Evolutionary conservation across 64 coral and sea anemone genomes (phyloP).

Genomic region (Porites lutea): DNA sequence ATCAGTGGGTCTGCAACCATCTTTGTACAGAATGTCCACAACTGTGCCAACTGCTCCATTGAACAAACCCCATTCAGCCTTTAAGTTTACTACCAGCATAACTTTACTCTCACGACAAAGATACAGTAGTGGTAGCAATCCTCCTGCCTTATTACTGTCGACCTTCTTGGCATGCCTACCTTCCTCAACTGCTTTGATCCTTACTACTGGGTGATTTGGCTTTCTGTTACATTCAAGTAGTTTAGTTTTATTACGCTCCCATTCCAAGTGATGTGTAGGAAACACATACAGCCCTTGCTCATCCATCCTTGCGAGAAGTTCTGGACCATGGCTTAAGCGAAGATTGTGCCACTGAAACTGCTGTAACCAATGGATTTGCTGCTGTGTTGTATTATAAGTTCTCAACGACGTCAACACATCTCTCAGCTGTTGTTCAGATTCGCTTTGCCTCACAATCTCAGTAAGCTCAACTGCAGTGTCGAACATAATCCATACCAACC

Average conservation of each 20-base stretch:
- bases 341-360: constrained; percentile 63
- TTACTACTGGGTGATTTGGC: constrained; percentile 43
- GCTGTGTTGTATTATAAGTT: constrained; percentile 19
- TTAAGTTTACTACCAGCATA: constrained; percentile 44
- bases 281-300: constrained; percentile 19
- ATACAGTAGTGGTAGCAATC: background rate
- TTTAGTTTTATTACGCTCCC: constrained; percentile 41
- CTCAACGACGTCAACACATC: constrained; percentile 33
- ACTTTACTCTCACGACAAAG: constrained; percentile 53
- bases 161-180: constrained; percentile 30
- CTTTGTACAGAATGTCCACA: constrained; percentile 18
- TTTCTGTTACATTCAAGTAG: constrained; percentile 29
- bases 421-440: constrained; percentile 41
- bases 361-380: constrained; percentile 49
- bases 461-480: constrained; percentile 35
- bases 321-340: constrained; percentile 15
- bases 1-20: constrained; percentile 5
- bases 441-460: constrained; percentile 24
- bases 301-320: constrained; percentile 45
- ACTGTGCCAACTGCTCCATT: constrained; percentile 54
- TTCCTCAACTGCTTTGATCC: constrained; percentile 5
- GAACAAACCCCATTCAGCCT: constrained; percentile 39
- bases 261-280: constrained; percentile 39
- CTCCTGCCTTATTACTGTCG: constrained; percentile 27
- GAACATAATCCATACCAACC: constrained; percentile 38